phyloP scores from a whole-genome alignment of 1,140 invertebrate genomes.

The Charaxes varanes region DNA sequence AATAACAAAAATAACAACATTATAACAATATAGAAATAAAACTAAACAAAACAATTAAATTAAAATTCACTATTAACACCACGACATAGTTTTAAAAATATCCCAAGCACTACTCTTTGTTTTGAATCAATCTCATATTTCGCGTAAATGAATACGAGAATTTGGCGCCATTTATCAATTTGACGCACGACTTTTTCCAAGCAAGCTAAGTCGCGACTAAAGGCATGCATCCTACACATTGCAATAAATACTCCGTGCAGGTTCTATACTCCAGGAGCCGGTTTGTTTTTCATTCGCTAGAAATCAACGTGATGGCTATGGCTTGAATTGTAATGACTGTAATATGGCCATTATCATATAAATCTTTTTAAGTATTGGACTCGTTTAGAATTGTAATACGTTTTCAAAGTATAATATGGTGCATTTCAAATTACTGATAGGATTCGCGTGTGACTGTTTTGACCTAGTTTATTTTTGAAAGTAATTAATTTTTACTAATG shows the following conservation, averaged over 20 bases:
- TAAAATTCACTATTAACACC: too few relatives aligned
- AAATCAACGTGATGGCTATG: not conserved
- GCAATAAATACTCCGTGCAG: slow-evolving; percentile 16
- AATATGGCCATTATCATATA: not conserved
- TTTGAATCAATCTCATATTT: not conserved
- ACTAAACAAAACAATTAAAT: not conserved
- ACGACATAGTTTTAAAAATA: too few relatives aligned
- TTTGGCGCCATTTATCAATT: slow-evolving; percentile 16
- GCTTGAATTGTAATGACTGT: slow-evolving; percentile 7
- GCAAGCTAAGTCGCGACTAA: slow-evolving; percentile 12
- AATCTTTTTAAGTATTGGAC: slow-evolving; percentile 2
- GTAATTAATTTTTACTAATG: too few relatives aligned
- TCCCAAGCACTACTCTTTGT: too few relatives aligned
- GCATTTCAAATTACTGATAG: not conserved
- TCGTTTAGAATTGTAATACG: not conserved
- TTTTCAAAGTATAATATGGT: not conserved
- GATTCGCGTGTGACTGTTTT: too few relatives aligned
- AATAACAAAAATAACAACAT: slow-evolving; percentile 41
- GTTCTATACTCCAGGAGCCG: slow-evolving; percentile 7
- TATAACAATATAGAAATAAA: slow-evolving; percentile 13
- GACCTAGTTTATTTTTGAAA: too few relatives aligned
- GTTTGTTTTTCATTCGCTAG: slow-evolving; percentile 6
- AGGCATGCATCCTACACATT: slow-evolving; percentile 3
- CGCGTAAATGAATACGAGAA: not conserved
- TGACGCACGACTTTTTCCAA: slow-evolving; percentile 4